Base-by-base conservation (phyloP, 1,140 invertebrate genomes). In the Aphelenchoides fujianensis region DNA sequence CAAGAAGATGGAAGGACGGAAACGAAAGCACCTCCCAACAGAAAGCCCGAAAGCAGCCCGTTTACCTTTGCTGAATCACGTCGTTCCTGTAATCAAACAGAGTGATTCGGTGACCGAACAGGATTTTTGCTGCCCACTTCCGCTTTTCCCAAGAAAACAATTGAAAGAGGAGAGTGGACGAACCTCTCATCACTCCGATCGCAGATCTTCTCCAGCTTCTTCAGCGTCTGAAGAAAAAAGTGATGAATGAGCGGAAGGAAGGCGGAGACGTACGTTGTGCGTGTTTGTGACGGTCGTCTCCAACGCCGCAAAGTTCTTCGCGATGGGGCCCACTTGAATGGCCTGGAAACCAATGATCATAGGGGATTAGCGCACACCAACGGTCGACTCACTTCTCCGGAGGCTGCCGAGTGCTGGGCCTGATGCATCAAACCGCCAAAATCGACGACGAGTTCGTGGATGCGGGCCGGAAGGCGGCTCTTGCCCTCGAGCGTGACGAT, bases 361-460 rank as follows among this genome's bases (percentile, higher is more conserved):
- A n/a, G 3, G 27, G 30, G 27, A 61, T 30, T n/a, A n/a, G n/a
- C n/a, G n/a, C 5, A 59, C 23, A 19, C 28, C 30, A 63, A 63
- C 19, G 27, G 31, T 23, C 30, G 52, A 63, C 32, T 63, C 32
- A 63, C 61, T 23, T 63, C 27, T 57, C 61, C 64, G 7, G 23
- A 30, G 3, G 31, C 30, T 23, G 68, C 7, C 52, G 67, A 16
- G 34, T 19, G 31, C 31, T 69, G 12, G n/a, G 28, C 62, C 36
- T 28, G 63, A 36, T 23, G 70, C 62, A 71, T 32, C 32, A 63
- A 52, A 66, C 16, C 48, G 12, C 72, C 72, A 55, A 32, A 31
- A 55, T 73, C 72, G n/a, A 73, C 34, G 19, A 73, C 59, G 16
- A 64, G 12, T 23, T 73, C 72, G 53, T 73, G 72, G 23, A 73